These are phyloP conservation scores for Drosophila nasuta DNA, from an alignment of 1,140 invertebrate genomes.

Conservation along the genomic window DNA sequence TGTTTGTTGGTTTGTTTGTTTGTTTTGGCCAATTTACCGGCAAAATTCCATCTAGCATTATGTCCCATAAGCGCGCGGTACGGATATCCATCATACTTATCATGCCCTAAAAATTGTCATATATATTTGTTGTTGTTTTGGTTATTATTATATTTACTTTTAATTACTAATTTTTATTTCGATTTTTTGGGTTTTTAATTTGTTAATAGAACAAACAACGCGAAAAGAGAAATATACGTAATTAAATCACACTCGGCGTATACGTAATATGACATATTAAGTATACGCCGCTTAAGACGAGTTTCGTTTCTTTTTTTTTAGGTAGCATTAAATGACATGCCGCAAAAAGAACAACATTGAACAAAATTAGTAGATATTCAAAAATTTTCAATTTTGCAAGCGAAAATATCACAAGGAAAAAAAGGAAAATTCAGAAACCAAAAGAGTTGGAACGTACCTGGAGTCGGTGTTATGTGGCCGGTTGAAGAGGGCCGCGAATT, in stretches of 20 bases:
- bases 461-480: conserved; percentile 88
- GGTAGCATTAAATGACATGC: conserved; percentile 42
- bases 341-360: conserved; percentile 27
- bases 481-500: conserved; percentile 86
- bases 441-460: conserved; percentile 75
- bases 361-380: conserved; percentile 40
- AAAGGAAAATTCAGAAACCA: conserved; percentile 3
- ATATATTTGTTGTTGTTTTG: conserved; percentile 60
- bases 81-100: conserved; percentile 84
- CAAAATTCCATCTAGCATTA: conserved; percentile 85
- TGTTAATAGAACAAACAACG: conserved; percentile 33
- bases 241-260: conserved; percentile 23
- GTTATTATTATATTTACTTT: conserved; percentile 50
- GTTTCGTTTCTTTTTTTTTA: conserved; percentile 2
- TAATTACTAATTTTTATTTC: conserved; percentile 24
- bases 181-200: conserved; percentile 17
- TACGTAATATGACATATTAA: conserved; percentile 26
- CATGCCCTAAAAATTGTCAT: conserved; percentile 80
- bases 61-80: conserved; percentile 84
- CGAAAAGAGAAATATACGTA: conserved; percentile 19
- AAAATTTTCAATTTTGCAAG: conserved; percentile 21
- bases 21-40: conserved; percentile 84
- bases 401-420: conserved; percentile 19
- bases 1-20: conserved; percentile 31
- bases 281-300: conserved; percentile 26